A percentile compares a stretch with the other conserved stretches of the same genome.
Conservation (phyloP, 2,797 vertebrate genomes). For the Gastrophryne carolinensis region DNA sequence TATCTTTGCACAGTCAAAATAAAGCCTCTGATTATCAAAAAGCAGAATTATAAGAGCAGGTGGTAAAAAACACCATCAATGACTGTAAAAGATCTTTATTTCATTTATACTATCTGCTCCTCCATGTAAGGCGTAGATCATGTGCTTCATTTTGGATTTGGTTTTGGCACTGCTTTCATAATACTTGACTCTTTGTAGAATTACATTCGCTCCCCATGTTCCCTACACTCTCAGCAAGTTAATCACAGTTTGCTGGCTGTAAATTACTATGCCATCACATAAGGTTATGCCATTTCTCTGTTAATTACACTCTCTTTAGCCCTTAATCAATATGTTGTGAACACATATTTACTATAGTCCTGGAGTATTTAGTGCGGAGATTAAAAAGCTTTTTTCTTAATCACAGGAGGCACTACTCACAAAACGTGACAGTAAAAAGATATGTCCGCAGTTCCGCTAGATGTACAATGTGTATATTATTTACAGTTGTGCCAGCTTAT, state of each 20-base stretch:
- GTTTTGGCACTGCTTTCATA: constrained; percentile 15
- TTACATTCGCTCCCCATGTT: constrained; percentile 11
- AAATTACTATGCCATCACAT: constrained; percentile 3
- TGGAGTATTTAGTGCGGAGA: neutral
- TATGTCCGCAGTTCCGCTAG: neutral
- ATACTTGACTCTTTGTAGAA: constrained; percentile 6
- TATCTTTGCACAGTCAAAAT: too few species aligned
- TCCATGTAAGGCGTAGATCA: too few species aligned
- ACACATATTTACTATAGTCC: constrained; percentile 6
- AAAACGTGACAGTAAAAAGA: neutral
- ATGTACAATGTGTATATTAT: neutral
- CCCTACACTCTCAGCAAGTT: constrained; percentile 11
- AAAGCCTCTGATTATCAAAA: too few species aligned
- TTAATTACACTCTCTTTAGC: constrained; percentile 26
- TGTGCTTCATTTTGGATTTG: neutral
- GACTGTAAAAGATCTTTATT: too few species aligned
- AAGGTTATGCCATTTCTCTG: constrained; percentile 18
- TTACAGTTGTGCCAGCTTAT: too few species aligned
- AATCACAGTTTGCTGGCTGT: constrained; percentile 18
- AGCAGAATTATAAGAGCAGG: too few species aligned
- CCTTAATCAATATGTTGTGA: constrained; percentile 22
- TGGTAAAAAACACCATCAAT: too few species aligned
- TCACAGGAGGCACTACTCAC: neutral
- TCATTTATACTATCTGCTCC: too few species aligned
- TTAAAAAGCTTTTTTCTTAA: neutral